Base-by-base conservation (phyloP, 2,888 invertebrate genomes). In the Anthrax anthrax region DNA sequence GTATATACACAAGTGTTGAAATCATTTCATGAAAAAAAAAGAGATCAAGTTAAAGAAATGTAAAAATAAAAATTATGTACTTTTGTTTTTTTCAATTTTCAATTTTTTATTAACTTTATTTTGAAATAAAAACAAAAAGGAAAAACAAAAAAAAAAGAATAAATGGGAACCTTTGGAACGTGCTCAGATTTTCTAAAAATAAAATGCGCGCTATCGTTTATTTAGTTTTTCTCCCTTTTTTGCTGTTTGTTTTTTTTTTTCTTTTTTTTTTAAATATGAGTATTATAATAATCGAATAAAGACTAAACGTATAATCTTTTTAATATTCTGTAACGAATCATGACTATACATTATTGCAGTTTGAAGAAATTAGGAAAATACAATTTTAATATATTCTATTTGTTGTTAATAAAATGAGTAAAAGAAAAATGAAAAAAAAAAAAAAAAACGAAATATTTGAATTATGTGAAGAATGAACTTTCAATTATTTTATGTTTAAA, bases 121-220 rank as follows among this genome's bases (percentile, higher is more conserved):
- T 23, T 23, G 23, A 6, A 36, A 34, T 23, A 23, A 6, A 43
- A 23, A n/a, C 36, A 23, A 29, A 23, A 27, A 17, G 41, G 19
- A 37, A 18, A 18, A 37, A 10, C 6, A 42, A 39, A 8, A 32
- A 18, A 37, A 42, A 29, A 37, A 44, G n/a, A n/a, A n/a, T n/a
- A n/a, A n/a, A n/a, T n/a, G n/a, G n/a, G n/a, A 46, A 41, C 23
- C 14, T 37, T 42, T 18, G 17, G 41, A 46, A 46, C 46, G 46
- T 46, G 46, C 42, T 46, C 41, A 41, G 46, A 46, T 46, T 46
- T 42, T 46, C 46, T 46, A 46, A 46, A 42, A 46, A 46, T 46
- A 46, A 46, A 46, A 37, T n/a, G n/a, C 41, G 23, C 23, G 23
- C 9, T 27, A 8, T 27, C 23, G 5, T 27, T 5, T 27, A 8